Conservation (phyloP, 2,797 vertebrate species). For the Potorous gilbertii region DNA sequence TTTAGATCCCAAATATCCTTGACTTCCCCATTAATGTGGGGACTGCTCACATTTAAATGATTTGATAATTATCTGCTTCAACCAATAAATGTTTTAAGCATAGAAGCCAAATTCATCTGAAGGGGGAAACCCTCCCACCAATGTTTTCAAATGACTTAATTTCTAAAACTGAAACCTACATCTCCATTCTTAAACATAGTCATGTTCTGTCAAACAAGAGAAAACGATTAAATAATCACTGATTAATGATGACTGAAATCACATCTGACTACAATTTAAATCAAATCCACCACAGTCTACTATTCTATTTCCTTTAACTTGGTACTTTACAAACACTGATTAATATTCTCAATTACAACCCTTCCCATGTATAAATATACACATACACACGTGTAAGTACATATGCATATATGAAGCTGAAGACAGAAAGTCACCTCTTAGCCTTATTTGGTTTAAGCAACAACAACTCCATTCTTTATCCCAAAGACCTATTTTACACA, state of each 20-base stretch:
- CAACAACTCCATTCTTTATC: neutral
- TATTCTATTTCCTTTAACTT: neutral
- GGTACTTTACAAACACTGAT: neutral
- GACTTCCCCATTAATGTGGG: neutral
- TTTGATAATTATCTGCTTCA: neutral
- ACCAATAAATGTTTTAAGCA: neutral
- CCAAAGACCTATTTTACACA: neutral
- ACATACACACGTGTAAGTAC: fast-evolving
- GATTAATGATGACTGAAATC: neutral
- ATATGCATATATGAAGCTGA: neutral
- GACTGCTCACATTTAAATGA: neutral
- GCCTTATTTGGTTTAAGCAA: neutral
- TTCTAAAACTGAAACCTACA: neutral
- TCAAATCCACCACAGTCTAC: neutral
- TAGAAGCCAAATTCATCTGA: neutral
- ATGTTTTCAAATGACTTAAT: neutral
- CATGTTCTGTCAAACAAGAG: neutral
- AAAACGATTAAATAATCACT: neutral
- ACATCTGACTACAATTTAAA: neutral
- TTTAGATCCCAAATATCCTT: neutral
- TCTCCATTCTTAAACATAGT: neutral
- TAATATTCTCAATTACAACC: neutral
- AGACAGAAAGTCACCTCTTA: neutral
- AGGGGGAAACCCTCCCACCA: neutral
- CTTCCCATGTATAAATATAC: neutral